Percentiles rank a stretch among this genome's conserved stretches.
Evolutionary conservation across 2,888 invertebrate genomes (phyloP).

Genomic region (Aleiodes alternator): DNA sequence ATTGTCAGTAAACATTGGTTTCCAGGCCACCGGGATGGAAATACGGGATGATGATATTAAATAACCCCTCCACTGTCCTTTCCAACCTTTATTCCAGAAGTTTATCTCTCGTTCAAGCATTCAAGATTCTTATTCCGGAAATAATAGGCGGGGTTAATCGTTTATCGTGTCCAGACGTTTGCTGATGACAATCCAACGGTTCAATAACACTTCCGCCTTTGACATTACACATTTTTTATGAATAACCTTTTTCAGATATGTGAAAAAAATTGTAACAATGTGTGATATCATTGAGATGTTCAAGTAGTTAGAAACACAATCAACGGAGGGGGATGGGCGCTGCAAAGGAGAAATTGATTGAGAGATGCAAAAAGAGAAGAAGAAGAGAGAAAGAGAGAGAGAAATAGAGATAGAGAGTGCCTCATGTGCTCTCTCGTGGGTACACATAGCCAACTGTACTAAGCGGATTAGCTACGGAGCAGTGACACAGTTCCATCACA

Average conservation of each 20-base stretch:
- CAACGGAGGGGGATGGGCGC: neutral
- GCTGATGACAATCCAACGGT: slow-evolving; percentile 28
- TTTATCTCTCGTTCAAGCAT: slow-evolving; percentile 28
- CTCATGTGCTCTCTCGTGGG: neutral
- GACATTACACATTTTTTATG: slow-evolving; percentile 35
- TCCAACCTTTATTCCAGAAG: neutral
- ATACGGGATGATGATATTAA: slow-evolving; percentile 25
- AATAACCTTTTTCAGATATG: slow-evolving; percentile 4
- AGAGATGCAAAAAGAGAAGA: slow-evolving; percentile 7
- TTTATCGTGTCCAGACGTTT: slow-evolving; percentile 32
- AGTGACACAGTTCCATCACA: slow-evolving; percentile 39
- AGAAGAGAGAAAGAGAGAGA: neutral
- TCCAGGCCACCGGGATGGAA: slow-evolving; percentile 41
- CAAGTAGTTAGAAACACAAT: neutral
- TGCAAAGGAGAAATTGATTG: neutral
- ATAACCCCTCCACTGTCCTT: neutral
- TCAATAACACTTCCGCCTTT: slow-evolving; percentile 34
- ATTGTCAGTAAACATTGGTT: slow-evolving; percentile 32
- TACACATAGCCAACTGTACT: slow-evolving; percentile 1
- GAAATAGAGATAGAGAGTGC: neutral
- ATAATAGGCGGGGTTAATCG: slow-evolving; percentile 44
- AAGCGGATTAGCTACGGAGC: slow-evolving; percentile 40
- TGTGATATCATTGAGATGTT: neutral
- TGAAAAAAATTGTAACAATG: slow-evolving; percentile 24
- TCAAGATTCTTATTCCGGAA: slow-evolving; percentile 44